Evolutionary conservation across 2,113 vertebrate species (phyloP).

Genomic region (Cyanistes caeruleus): DNA sequence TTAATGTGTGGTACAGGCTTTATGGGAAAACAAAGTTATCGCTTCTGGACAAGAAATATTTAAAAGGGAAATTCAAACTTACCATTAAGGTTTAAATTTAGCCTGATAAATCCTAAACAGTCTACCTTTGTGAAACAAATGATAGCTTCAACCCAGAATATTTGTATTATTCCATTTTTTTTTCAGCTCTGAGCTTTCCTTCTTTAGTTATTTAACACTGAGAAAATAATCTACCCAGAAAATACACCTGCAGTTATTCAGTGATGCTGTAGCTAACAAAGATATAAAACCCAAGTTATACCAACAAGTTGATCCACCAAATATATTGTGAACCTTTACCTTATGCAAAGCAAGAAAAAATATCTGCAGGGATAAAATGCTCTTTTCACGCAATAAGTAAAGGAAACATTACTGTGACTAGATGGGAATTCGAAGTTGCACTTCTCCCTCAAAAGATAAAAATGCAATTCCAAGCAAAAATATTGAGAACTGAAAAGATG

Average conservation of each 20-base stretch:
- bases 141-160: background rate
- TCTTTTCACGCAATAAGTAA: background rate
- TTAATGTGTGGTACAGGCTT: background rate
- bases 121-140: background rate
- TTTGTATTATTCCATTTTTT: background rate
- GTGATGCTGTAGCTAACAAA: background rate
- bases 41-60: background rate
- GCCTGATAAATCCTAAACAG: background rate
- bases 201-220: background rate
- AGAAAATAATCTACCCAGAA: background rate
- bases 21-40: background rate
- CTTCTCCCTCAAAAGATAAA: background rate
- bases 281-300: background rate
- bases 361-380: background rate
- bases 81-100: background rate
- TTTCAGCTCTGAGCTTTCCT: background rate
- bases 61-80: background rate
- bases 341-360: background rate
- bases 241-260: background rate
- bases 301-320: background rate
- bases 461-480: background rate
- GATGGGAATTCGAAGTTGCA: background rate
- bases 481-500: background rate
- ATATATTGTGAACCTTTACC: background rate
- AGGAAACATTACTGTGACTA: background rate